phyloP scores from a whole-genome alignment of 2,888 invertebrate genomes.

The Cistogaster globosa region DNA sequence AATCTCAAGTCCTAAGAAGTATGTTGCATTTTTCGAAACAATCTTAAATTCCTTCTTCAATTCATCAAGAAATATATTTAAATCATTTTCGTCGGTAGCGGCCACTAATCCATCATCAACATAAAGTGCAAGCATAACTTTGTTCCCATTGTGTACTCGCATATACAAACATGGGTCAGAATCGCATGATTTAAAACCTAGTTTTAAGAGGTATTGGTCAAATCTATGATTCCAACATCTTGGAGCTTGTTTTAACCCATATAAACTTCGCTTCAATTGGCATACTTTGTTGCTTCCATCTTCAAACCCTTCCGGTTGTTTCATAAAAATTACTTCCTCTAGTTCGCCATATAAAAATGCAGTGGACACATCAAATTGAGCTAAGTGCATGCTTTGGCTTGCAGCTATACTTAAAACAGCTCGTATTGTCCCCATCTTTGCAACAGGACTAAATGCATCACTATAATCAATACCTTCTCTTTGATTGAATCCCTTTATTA shows the following conservation, averaged over 20 bases:
- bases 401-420: slow-evolving; percentile 64
- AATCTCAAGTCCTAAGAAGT: slow-evolving; percentile 73
- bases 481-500: slow-evolving; percentile 66
- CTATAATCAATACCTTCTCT: slow-evolving; percentile 60
- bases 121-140: neutral
- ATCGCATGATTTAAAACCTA: slow-evolving; percentile 51
- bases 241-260: slow-evolving; percentile 62
- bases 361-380: slow-evolving; percentile 27
- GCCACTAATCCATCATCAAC: slow-evolving; percentile 65
- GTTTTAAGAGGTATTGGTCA: no score
- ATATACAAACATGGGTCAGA: slow-evolving; percentile 73
- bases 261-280: slow-evolving; percentile 60
- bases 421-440: slow-evolving; percentile 60
- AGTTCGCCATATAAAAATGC: slow-evolving; percentile 48
- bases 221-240: slow-evolving; percentile 31
- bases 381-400: slow-evolving; percentile 4
- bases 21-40: slow-evolving; percentile 79
- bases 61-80: slow-evolving; percentile 43
- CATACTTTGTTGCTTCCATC: slow-evolving; percentile 59
- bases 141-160: slow-evolving; percentile 33
- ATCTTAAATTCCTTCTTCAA: slow-evolving; percentile 79
- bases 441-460: slow-evolving; percentile 70
- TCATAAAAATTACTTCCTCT: slow-evolving; percentile 59
- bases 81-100: slow-evolving; percentile 42
- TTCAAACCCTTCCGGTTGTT: slow-evolving; percentile 63